Evolutionary conservation across 2,888 invertebrate species (phyloP).

Genomic region (Drosophila borealis): DNA sequence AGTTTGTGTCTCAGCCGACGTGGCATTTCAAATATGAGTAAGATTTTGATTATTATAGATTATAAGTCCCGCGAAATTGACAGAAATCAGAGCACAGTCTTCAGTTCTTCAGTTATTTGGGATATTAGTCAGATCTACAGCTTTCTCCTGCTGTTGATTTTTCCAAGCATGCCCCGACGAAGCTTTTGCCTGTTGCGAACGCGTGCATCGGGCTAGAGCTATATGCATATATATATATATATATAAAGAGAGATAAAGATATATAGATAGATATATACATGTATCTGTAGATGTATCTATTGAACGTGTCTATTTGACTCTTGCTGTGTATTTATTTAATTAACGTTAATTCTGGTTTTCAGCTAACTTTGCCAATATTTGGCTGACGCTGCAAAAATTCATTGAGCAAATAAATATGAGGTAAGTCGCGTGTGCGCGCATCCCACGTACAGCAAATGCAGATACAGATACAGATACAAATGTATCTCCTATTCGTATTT

Average conservation of each 20-base stretch:
- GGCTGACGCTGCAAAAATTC: conserved; percentile 34
- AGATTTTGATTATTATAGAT: too few relatives aligned
- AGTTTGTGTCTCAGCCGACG: too few relatives aligned
- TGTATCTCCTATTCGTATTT: not conserved
- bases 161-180: too few relatives aligned
- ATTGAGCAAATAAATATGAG: conserved; percentile 62
- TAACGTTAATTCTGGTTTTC: conserved; percentile 58
- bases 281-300: not conserved
- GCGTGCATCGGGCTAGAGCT: too few relatives aligned
- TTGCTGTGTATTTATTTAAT: conserved; percentile 61
- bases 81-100: too few relatives aligned
- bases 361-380: conserved; percentile 57
- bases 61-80: too few relatives aligned
- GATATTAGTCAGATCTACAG: too few relatives aligned
- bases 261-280: conserved; percentile 4
- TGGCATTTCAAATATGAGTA: too few relatives aligned
- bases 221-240: too few relatives aligned
- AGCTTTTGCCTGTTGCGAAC: too few relatives aligned
- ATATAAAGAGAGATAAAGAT: not conserved
- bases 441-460: conserved; percentile 23
- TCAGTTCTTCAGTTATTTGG: too few relatives aligned
- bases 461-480: conserved; percentile 13
- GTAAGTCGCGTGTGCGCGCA: conserved; percentile 64
- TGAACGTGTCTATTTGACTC: conserved; percentile 20
- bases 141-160: too few relatives aligned